These are phyloP conservation scores for Lingula anatina DNA, from an alignment of 2,888 invertebrate genomes.

Conservation along the genomic window DNA sequence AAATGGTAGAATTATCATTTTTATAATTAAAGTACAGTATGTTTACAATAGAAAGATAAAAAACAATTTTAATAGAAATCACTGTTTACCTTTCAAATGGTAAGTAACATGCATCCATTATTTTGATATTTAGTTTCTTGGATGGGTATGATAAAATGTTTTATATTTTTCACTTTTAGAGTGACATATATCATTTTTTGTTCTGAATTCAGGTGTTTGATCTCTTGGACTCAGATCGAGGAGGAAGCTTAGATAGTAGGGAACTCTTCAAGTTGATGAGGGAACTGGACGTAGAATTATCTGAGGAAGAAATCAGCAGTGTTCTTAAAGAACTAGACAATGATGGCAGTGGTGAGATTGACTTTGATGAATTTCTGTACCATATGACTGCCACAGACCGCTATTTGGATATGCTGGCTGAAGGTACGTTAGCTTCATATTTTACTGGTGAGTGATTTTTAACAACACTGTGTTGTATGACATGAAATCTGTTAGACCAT, in stretches of 20 bases:
- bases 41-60: no score
- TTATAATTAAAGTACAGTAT: neutral
- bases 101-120: no score
- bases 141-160: no score
- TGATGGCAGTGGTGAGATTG: conserved; percentile 29
- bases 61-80: no score
- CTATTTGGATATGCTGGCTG: no score
- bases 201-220: conserved; percentile 24
- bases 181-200: neutral
- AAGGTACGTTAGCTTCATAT: conserved; percentile 1
- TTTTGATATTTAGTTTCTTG: no score
- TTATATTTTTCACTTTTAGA: no score
- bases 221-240: conserved; percentile 25
- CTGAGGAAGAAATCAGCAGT: conserved; percentile 22
- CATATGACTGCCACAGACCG: conserved; percentile 22
- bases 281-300: conserved; percentile 25
- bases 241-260: conserved; percentile 23
- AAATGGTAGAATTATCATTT: neutral
- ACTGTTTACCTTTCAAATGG: no score
- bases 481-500: no score
- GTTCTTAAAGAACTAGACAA: conserved; percentile 26
- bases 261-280: conserved; percentile 23
- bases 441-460: neutral
- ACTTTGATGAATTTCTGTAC: conserved; percentile 33
- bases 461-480: no score